Evolutionary conservation across 2,113 vertebrate genomes (phyloP), one percentile per base, ranked within the genome.

Genomic region (Gasterosteus aculeatus): DNA sequence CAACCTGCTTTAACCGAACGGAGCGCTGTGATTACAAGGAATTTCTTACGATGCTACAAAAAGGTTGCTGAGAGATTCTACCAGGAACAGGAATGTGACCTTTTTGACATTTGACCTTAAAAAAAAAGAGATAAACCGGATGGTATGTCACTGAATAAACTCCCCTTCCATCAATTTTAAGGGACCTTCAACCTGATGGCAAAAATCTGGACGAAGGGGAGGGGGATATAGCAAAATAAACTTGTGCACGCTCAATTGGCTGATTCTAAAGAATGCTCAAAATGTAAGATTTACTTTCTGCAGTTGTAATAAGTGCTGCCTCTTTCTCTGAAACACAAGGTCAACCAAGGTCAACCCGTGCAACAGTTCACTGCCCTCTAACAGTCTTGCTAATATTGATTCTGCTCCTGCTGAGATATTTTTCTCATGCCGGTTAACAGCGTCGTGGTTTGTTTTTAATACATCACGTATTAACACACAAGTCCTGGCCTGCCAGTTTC

Each of bases 51-150:
- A 56, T 61, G 41, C 53, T 18, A 42, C 84, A 79, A 8, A 57
- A 63, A 75, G 49, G 76, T 69, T 72, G 68, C 81, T 84, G 64
- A 83, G 73, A 78, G 74, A 77, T 75, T 78, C 49, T 42, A 57
- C 80, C 78, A 68, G 70, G 69, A 78, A 61, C 70, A 80, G 85
- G 92, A 94, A 94, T 94, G 89, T 91, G 87, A 91, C 92, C 87
- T 76, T 77, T 60, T 60, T 89, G 83, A 87, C 88, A 78, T 83
- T 59, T 85, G 83, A 89, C 85, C 88, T 80, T 58, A n/a, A 46
- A 75, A 72, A 72, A 1, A 26, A 1, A 42, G 19, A 83, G 88
- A 90, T 88, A 87, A 89, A 85, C 85, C 53, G 69, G 82, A 85
- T 68, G 53, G 77, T 75, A 69, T 80, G 72, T 46, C 54, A 53